Evolutionary conservation across 2,113 vertebrate species (phyloP).

Genomic region (Neogobius melanostomus): DNA sequence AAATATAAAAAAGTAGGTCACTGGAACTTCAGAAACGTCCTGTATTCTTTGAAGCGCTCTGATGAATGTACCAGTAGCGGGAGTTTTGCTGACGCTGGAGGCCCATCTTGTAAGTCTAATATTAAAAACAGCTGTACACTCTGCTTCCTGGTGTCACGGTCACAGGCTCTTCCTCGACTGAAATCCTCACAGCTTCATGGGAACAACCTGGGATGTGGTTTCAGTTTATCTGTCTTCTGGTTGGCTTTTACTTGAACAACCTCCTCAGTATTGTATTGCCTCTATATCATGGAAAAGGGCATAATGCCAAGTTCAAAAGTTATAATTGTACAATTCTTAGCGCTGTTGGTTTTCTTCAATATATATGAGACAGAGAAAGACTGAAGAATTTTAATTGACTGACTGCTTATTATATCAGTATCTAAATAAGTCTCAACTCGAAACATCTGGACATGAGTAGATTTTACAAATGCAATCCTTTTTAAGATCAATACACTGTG

Average conservation of each 20-base stretch:
- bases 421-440: not conserved
- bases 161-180: constrained; percentile 23
- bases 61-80: constrained; percentile 54
- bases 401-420: constrained; percentile 4
- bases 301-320: constrained; percentile 8
- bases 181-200: constrained; percentile 13
- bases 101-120: constrained; percentile 43
- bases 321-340: constrained; percentile 1
- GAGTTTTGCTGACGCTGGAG: constrained; percentile 41
- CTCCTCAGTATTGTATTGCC: constrained; percentile 57
- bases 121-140: constrained; percentile 56
- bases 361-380: not conserved
- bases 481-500: not conserved
- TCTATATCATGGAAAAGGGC: not conserved
- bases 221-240: constrained; percentile 2
- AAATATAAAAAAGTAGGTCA: constrained; percentile 13
- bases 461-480: not conserved
- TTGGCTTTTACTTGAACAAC: constrained; percentile 59
- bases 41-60: constrained; percentile 36
- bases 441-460: not conserved
- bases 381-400: not conserved
- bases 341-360: not conserved
- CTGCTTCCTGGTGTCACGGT: constrained; percentile 18
- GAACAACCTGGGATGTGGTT: constrained; percentile 7
- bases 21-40: constrained; percentile 26